A percentile compares a stretch with the other conserved stretches of the same genome.
Evolutionary conservation across 2,113 vertebrate genomes (phyloP).

Genomic region (Pycnonotus jocosus): DNA sequence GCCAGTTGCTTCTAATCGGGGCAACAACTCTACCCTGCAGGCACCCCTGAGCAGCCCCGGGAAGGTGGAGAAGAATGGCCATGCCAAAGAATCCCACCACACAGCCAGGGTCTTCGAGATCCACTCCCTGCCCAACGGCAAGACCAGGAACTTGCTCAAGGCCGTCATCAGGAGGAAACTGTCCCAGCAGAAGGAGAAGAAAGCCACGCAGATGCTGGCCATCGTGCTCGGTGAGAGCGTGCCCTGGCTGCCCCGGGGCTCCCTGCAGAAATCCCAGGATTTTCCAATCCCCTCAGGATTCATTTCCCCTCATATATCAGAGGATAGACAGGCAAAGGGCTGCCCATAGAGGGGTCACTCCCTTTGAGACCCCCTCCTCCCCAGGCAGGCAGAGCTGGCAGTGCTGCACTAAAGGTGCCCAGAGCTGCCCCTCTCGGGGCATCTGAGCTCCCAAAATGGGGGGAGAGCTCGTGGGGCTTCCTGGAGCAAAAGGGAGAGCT

Average conservation of each 20-base stretch:
- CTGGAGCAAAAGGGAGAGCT: background rate
- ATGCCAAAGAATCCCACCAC: constrained; percentile 74
- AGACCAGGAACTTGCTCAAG: constrained; percentile 89
- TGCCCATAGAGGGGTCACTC: background rate
- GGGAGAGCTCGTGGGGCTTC: background rate
- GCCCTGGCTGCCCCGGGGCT: background rate
- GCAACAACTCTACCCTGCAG: constrained; percentile 72
- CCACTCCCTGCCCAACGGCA: constrained; percentile 91
- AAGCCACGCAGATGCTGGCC: constrained; percentile 98
- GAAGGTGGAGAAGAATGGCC: constrained; percentile 85
- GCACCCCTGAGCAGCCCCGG: constrained; percentile 75
- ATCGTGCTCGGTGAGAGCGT: constrained; percentile 89
- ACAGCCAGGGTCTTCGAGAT: constrained; percentile 87
- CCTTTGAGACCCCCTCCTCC: background rate
- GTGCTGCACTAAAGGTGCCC: background rate
- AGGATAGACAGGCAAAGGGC: background rate
- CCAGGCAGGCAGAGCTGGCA: background rate
- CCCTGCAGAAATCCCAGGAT: background rate
- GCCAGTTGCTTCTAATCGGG: constrained; percentile 73
- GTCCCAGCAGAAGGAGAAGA: constrained; percentile 98
- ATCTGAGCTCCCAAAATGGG: background rate
- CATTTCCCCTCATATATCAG: fast-evolving
- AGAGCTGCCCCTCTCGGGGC: background rate
- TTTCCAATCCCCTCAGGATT: background rate
- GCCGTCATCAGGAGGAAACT: constrained; percentile 91